Base-by-base conservation (phyloP, 2,113 vertebrate species). In the Amblyornis subalaris region DNA sequence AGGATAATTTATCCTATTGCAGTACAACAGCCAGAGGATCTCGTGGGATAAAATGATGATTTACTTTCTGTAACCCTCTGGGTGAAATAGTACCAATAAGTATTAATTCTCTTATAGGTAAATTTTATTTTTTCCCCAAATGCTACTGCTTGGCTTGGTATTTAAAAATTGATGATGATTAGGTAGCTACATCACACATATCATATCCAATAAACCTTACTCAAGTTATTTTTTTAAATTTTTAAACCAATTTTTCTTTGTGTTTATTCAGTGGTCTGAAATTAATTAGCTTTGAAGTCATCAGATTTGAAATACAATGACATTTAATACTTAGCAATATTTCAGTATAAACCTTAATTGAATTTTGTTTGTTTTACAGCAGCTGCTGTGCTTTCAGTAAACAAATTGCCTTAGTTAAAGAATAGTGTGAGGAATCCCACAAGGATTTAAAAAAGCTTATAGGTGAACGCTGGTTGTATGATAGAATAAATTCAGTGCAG, bases 311-410 rank as follows among this genome's bases (percentile, higher is more conserved):
- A 73, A 70, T 58, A 70, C 58, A 73, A 13, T 26, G 76, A 50
- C 23, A 73, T 76, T 88, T 90, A 12, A 42, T 40, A 20, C 15
- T 83, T 80, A 45, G 22, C 21, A 57, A 29, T 70, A n/a, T 83
- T 90, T 42, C 54, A 76, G 15, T 54, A 7, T 57, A 23, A 88
- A 57, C 10, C 79, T 83, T 70, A 76, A 58, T 66, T 84, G 45
- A 83, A 51, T 85, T 67, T 61, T 84, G 19, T 58, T 84, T 94
- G 31, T 54, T 89, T 95, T 82, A 45, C 20, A 67, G 51, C 66
- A 64, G 45, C 38, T 91, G 31, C n/a, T 45, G 8, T 24, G 44
- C 36, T 79, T 93, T 82, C 36, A 57, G 66, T 77, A 88, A 81
- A 62, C 22, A 47, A 81, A 55, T 33, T 64, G 45, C 5, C 0